phyloP scores from a whole-genome alignment of 1,140 invertebrate species.

The Meloidogyne chitwoodi region DNA sequence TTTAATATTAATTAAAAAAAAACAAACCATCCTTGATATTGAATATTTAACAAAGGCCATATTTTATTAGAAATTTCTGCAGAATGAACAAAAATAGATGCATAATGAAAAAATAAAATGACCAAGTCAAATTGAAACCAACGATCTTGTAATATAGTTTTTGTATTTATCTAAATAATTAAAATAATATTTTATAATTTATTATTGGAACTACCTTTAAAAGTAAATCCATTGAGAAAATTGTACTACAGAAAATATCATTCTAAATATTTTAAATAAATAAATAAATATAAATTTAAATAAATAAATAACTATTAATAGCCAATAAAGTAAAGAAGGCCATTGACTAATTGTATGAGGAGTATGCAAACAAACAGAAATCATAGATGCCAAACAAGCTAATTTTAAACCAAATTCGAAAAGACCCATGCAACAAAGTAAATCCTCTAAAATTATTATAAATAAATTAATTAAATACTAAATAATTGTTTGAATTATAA shows the following conservation, averaged over 20 bases:
- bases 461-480: too few relatives aligned
- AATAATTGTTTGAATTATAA: too few relatives aligned
- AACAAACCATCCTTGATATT: constrained; percentile 68
- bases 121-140: constrained; percentile 98
- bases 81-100: constrained; percentile 86
- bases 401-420: constrained; percentile 39
- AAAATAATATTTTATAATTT: not conserved
- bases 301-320: constrained; percentile 34
- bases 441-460: constrained; percentile 40
- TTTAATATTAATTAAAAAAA: constrained; percentile 63
- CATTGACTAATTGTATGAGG: constrained; percentile 48
- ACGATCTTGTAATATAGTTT: constrained; percentile 65
- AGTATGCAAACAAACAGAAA: constrained; percentile 58
- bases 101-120: constrained; percentile 94
- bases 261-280: constrained; percentile 4
- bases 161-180: constrained; percentile 21
- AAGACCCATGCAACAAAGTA: constrained; percentile 36
- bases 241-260: constrained; percentile 44
- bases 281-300: not conserved
- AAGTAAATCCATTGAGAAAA: constrained; percentile 48
- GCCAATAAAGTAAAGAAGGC: constrained; percentile 36
- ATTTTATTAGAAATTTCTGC: constrained; percentile 49
- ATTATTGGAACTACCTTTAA: constrained; percentile 34
- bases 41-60: constrained; percentile 28
- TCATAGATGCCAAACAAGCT: constrained; percentile 42